phyloP scores from a whole-genome alignment of 37 sponge, comb jelly and placozoan genomes.

The Bolinopsis microptera region DNA sequence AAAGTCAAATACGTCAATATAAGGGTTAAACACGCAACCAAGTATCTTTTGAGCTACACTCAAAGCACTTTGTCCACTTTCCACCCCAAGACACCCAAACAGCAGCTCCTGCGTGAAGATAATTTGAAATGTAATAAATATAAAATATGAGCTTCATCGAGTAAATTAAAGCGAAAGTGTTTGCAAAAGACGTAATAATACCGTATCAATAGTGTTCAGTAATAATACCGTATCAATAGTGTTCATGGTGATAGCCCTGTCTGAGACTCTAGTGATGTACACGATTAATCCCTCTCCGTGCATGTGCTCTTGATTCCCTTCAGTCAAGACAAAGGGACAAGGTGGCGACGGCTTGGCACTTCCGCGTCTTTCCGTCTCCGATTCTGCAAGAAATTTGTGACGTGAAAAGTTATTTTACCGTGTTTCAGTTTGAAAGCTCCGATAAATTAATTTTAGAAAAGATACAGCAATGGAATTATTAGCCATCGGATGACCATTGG shows the following conservation, averaged over 20 bases:
- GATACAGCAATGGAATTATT: too few relatives aligned
- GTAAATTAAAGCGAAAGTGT: too few relatives aligned
- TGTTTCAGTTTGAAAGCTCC: too few relatives aligned
- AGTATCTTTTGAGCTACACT: not conserved
- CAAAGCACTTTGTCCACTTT: not conserved
- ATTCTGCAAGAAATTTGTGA: not conserved
- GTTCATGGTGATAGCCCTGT: not conserved
- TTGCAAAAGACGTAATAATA: too few relatives aligned
- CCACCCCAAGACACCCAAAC: not conserved
- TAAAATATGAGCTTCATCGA: too few relatives aligned
- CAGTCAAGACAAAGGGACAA: conserved; percentile 14
- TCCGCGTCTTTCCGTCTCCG: conserved; percentile 31
- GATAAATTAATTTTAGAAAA: too few relatives aligned
- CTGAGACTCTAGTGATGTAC: conserved; percentile 32
- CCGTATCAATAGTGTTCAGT: too few relatives aligned
- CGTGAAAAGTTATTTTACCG: too few relatives aligned
- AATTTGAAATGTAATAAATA: too few relatives aligned
- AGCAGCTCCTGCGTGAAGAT: conserved; percentile 10
- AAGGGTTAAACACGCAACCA: conserved; percentile 15
- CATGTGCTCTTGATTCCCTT: not conserved
- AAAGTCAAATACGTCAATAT: conserved; percentile 44
- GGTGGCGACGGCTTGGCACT: conserved; percentile 11
- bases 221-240: too few relatives aligned
- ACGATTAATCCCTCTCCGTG: conserved; percentile 22
- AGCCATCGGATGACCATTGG: too few relatives aligned